Conservation (phyloP, 2,888 invertebrate genomes). For the Drosophila suboccidentalis region DNA sequence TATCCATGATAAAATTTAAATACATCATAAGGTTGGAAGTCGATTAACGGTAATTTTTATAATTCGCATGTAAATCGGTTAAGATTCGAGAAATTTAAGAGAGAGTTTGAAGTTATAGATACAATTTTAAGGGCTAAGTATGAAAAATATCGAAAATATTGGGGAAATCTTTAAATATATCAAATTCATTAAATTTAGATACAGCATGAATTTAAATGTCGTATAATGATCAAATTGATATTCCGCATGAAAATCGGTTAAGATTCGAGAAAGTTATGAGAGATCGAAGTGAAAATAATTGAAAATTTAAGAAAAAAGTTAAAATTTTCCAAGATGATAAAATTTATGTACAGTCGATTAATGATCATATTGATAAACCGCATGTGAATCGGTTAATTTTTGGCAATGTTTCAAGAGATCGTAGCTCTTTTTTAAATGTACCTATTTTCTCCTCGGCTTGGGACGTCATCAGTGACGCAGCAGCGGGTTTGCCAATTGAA, state of each 20-base stretch:
- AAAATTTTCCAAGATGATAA: background rate
- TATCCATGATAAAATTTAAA: background rate
- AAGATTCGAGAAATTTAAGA: no score
- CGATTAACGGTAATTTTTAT: accelerated
- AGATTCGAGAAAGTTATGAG: background rate
- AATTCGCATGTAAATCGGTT: background rate
- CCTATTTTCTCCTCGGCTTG: conserved; percentile 83
- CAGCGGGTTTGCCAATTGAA: conserved; percentile 77
- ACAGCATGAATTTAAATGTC: background rate
- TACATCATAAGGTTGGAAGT: background rate
- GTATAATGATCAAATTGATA: background rate
- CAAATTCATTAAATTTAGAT: background rate
- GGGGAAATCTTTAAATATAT: no score
- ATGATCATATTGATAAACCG: background rate
- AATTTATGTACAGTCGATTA: background rate
- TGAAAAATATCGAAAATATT: no score
- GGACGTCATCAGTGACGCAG: conserved; percentile 23
- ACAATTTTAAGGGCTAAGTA: no score
- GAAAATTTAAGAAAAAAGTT: no score
- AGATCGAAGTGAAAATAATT: background rate
- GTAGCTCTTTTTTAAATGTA: conserved; percentile 42
- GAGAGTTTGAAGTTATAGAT: no score
- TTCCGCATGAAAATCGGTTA: background rate
- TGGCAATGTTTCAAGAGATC: background rate
- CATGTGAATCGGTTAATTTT: background rate